phyloP scores from a whole-genome alignment of 2,113 vertebrate species.

The Sula dactylatra region DNA sequence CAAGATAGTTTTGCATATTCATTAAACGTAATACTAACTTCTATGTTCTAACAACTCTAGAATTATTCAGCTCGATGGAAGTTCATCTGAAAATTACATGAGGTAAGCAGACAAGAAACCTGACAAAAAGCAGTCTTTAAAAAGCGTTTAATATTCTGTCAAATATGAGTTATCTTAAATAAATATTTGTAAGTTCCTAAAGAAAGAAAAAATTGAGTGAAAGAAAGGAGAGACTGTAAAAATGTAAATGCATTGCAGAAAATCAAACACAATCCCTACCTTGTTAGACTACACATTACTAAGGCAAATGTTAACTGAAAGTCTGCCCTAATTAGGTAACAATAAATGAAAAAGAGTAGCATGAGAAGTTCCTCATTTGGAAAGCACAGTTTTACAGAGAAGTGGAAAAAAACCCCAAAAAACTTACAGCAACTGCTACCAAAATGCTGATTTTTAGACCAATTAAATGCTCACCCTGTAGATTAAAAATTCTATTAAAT shows the following conservation, averaged over 20 bases:
- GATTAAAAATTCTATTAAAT: constrained; percentile 58
- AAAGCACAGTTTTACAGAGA: constrained; percentile 13
- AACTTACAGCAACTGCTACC: not conserved
- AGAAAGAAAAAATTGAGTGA: not conserved
- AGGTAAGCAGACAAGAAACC: not conserved
- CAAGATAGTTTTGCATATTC: not conserved
- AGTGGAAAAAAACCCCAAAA: not conserved
- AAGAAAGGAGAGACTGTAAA: not conserved
- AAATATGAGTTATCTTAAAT: constrained; percentile 17
- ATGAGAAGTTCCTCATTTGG: not conserved
- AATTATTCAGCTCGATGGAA: not conserved
- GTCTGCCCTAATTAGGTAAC: not conserved
- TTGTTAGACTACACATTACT: not conserved
- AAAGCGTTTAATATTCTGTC: constrained; percentile 46
- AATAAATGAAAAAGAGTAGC: not conserved
- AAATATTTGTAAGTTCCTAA: not conserved
- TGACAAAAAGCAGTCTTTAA: not conserved
- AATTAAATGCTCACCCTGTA: constrained; percentile 57
- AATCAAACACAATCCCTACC: constrained; percentile 25
- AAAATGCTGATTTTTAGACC: constrained; percentile 1
- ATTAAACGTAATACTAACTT: not conserved
- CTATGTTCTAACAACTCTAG: not conserved
- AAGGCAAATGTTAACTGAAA: not conserved
- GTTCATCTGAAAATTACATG: not conserved
- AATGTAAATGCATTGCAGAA: not conserved